Conservation (phyloP, 2,797 vertebrate species). For the Astyanax mexicanus region DNA sequence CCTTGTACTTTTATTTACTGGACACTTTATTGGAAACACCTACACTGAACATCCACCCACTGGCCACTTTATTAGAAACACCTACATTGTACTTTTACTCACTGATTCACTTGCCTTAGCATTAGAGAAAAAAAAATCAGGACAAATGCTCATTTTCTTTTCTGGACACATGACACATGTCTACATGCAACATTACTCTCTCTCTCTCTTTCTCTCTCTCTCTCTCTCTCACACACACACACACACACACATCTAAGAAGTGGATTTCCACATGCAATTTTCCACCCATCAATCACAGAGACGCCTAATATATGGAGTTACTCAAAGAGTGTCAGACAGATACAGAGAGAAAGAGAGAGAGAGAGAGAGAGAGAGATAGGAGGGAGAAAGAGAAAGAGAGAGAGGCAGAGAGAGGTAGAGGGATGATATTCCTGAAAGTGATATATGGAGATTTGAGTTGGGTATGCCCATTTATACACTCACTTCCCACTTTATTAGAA, state of each 20-base stretch:
- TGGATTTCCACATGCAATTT: constrained; percentile 37
- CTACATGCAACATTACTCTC: constrained; percentile 55
- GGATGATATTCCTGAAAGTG: too few relatives aligned
- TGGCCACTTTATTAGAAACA: too few relatives aligned
- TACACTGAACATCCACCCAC: too few relatives aligned
- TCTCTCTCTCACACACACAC: constrained; percentile 28
- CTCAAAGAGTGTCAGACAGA: constrained; percentile 2
- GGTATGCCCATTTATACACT: too few relatives aligned
- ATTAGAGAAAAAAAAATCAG: constrained; percentile 43
- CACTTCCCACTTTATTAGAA: too few relatives aligned
- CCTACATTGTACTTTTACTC: too few relatives aligned
- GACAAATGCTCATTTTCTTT: constrained; percentile 63
- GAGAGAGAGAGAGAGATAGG: constrained; percentile 5
- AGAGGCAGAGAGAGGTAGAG: constrained; percentile 36
- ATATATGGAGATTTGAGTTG: too few relatives aligned
- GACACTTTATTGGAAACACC: too few relatives aligned
- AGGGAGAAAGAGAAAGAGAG: constrained; percentile 43
- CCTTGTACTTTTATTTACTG: too few relatives aligned
- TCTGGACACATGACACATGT: constrained; percentile 63
- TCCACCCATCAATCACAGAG: constrained; percentile 38
- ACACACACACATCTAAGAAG: constrained; percentile 1
- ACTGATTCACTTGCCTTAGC: too few relatives aligned
- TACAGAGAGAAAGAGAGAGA: neutral
- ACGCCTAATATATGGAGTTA: constrained; percentile 20
- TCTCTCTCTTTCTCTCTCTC: constrained; percentile 14